Evolutionary conservation across 2,888 invertebrate species (phyloP).

Genomic region (Drosophila kanekoi): DNA sequence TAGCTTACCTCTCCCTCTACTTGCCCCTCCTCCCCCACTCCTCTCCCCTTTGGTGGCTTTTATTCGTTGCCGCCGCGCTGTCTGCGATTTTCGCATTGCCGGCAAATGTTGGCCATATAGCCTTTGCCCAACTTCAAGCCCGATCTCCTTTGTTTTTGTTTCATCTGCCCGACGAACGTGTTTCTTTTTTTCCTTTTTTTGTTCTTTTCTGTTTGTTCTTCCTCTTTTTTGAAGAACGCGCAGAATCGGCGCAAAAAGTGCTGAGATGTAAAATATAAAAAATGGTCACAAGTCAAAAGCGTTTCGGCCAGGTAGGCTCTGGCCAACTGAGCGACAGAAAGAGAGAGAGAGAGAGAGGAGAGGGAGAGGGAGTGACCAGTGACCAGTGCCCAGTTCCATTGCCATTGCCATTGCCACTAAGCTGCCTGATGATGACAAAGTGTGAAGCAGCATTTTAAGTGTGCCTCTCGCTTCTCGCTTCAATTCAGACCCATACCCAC

Average conservation of each 20-base stretch:
- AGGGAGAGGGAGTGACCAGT: background rate
- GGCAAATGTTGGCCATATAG: conserved; percentile 43
- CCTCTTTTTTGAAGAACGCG: conserved; percentile 33
- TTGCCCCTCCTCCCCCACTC: background rate
- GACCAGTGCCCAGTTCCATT: conserved; percentile 33
- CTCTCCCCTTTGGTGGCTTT: background rate
- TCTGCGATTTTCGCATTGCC: conserved; percentile 66
- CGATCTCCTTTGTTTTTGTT: conserved; percentile 66
- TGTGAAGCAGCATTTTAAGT: conserved; percentile 76
- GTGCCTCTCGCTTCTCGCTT: conserved; percentile 28
- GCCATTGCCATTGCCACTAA: conserved; percentile 41
- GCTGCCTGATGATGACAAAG: conserved; percentile 78
- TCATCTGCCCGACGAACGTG: conserved; percentile 78
- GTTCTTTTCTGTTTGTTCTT: no score
- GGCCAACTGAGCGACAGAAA: conserved; percentile 8
- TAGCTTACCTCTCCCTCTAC: background rate
- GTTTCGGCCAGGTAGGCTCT: conserved; percentile 54
- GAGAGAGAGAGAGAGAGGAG: conserved; percentile 1
- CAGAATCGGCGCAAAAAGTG: conserved; percentile 30
- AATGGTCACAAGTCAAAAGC: conserved; percentile 79
- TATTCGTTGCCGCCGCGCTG: conserved; percentile 65
- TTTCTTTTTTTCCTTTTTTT: conserved; percentile 42
- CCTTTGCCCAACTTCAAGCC: conserved; percentile 9
- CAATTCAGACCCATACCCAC: background rate
- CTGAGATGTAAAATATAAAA: conserved; percentile 58